Conservation (phyloP, 2,113 vertebrate genomes). For the Ciconia stormi region DNA sequence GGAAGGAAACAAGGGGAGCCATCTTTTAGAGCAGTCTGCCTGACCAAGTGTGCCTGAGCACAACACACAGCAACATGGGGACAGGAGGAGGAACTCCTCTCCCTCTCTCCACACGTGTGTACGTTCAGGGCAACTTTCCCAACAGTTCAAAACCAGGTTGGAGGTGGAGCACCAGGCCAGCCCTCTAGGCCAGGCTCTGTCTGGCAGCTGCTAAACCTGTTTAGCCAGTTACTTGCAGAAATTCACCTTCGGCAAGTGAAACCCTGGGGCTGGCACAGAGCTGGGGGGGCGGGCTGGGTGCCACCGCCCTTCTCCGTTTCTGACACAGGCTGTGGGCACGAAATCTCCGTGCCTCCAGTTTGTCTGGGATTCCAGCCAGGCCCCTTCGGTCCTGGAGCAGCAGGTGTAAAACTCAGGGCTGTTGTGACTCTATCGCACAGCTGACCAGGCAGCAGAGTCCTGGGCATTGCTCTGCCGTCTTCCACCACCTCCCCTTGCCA, state of each 20-base stretch:
- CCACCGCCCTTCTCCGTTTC: background rate
- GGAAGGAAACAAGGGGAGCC: background rate
- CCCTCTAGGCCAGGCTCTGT: background rate
- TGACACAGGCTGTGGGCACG: background rate
- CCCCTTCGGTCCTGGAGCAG: background rate
- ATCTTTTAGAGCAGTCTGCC: background rate
- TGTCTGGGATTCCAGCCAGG: background rate
- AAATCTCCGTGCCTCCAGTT: background rate
- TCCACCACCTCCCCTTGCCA: background rate
- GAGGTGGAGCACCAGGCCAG: background rate
- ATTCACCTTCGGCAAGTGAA: background rate
- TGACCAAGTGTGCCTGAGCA: background rate
- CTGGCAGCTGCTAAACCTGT: conserved; percentile 2
- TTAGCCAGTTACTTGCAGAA: background rate
- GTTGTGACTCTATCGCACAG: background rate
- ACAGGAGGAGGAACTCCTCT: background rate
- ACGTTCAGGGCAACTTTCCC: background rate
- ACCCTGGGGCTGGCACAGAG: background rate
- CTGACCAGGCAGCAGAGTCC: background rate
- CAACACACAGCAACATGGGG: background rate
- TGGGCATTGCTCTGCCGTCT: background rate
- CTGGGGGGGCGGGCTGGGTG: background rate
- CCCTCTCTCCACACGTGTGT: background rate
- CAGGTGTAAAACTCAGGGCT: background rate
- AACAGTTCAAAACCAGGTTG: background rate